Conservation (phyloP, 1,140 invertebrate species). For the Gonioctena quinquepunctata region DNA sequence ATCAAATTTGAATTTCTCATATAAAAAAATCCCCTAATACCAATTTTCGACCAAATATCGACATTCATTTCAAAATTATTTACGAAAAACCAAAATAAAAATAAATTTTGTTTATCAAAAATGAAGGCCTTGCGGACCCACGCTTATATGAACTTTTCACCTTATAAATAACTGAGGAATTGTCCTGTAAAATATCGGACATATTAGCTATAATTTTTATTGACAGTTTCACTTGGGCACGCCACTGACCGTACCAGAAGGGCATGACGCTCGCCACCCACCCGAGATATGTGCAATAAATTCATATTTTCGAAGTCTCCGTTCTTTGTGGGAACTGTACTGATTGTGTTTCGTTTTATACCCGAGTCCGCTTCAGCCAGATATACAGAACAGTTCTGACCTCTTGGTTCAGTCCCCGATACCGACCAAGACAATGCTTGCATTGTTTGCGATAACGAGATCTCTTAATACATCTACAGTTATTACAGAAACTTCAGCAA, state of each 20-base stretch:
- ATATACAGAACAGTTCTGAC: slow-evolving; percentile 24
- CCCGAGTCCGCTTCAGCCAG: neutral
- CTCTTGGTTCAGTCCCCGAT: slow-evolving; percentile 23
- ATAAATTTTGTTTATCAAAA: too few relatives aligned
- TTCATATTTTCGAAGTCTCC: slow-evolving; percentile 45
- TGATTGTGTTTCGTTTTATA: slow-evolving; percentile 24
- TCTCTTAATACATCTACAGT: slow-evolving; percentile 35
- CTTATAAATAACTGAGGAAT: too few relatives aligned
- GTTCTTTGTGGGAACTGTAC: slow-evolving; percentile 34
- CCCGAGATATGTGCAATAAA: slow-evolving; percentile 48
- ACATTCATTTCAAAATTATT: too few relatives aligned
- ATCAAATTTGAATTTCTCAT: too few relatives aligned
- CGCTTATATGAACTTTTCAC: too few relatives aligned
- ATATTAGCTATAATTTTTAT: too few relatives aligned
- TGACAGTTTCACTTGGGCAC: slow-evolving; percentile 12
- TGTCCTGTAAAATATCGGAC: too few relatives aligned
- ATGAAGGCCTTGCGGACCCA: too few relatives aligned
- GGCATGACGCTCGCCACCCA: slow-evolving; percentile 49
- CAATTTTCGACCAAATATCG: too few relatives aligned
- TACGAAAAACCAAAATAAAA: too few relatives aligned
- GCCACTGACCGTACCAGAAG: slow-evolving; percentile 12
- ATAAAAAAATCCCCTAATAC: too few relatives aligned
- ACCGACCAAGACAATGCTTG: slow-evolving; percentile 28
- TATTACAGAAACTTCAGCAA: slow-evolving; percentile 22
- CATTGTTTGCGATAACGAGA: slow-evolving; percentile 36